Evolutionary conservation across 2,888 invertebrate species (phyloP).

Genomic region (Rugalucina vietnamica): DNA sequence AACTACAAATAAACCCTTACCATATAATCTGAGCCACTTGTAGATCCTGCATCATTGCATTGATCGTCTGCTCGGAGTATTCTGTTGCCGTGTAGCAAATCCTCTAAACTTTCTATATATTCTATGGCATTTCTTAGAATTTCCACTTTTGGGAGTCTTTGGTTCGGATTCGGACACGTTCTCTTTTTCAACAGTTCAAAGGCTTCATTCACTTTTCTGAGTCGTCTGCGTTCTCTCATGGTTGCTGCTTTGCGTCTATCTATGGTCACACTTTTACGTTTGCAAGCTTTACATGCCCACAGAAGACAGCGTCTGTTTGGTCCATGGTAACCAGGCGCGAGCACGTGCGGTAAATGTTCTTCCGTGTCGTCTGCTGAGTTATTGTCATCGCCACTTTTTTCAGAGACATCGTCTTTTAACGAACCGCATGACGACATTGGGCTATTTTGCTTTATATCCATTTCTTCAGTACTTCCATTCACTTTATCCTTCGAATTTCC

Average conservation of each 20-base stretch:
- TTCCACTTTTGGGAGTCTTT: conserved; percentile 98
- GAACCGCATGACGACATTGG: conserved; percentile 65
- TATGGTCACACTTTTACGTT: conserved; percentile 95
- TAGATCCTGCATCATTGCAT: conserved; percentile 77
- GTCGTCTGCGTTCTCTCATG: conserved; percentile 94
- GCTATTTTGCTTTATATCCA: conserved; percentile 64
- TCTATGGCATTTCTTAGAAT: conserved; percentile 98
- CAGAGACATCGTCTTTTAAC: conserved; percentile 62
- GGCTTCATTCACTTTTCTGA: conserved; percentile 99
- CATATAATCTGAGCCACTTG: conserved; percentile 80
- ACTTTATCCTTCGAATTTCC: conserved; percentile 40
- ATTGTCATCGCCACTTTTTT: conserved; percentile 66
- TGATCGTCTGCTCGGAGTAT: conserved; percentile 71
- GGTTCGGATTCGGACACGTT: conserved; percentile 97
- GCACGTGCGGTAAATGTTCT: conserved; percentile 82
- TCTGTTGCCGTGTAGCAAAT: conserved; percentile 83
- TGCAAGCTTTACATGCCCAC: conserved; percentile 99
- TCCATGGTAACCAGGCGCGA: conserved; percentile 84
- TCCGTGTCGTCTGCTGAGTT: conserved; percentile 72
- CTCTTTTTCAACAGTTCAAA: conserved; percentile 97
- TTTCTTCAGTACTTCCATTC: conserved; percentile 33
- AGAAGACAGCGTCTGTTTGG: conserved; percentile 91
- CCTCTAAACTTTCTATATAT: conserved; percentile 91
- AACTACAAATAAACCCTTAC: conserved; percentile 60
- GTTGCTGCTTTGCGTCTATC: conserved; percentile 99